Evolutionary conservation across 2,797 vertebrate species (phyloP).

Genomic region (Alosa sapidissima): DNA sequence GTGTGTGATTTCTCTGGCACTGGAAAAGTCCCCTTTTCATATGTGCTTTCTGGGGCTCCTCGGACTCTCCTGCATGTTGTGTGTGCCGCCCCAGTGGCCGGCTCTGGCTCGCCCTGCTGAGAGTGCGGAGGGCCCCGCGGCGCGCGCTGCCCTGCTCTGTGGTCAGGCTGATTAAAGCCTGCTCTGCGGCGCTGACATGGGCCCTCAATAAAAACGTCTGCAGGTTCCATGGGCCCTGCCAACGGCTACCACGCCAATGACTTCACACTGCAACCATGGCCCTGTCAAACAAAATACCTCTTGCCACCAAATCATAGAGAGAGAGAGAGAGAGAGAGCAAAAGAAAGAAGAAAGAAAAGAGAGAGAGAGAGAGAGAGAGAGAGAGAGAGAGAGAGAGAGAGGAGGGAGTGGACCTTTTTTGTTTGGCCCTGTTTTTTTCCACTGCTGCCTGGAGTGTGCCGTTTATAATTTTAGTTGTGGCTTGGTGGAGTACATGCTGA

Average conservation of each 20-base stretch:
- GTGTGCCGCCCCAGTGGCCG: no score
- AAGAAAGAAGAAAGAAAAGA: no score
- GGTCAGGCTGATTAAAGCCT: constrained; percentile 24
- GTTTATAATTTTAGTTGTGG: constrained; percentile 14
- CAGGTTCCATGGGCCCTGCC: constrained; percentile 22
- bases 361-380: neutral
- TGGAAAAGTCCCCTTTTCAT: neutral
- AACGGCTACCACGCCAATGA: constrained; percentile 20
- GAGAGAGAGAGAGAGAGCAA: neutral
- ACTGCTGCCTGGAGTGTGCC: constrained; percentile 16
- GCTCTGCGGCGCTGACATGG: constrained; percentile 20
- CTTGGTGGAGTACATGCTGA: constrained; percentile 24
- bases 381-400: neutral
- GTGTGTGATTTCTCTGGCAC: neutral
- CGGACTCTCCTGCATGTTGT: neutral
- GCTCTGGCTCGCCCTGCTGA: neutral
- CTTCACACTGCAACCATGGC: constrained; percentile 13
- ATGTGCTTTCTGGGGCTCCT: neutral
- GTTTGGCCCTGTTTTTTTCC: constrained; percentile 21
- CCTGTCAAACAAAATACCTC: constrained; percentile 24
- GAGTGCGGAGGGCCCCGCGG: neutral
- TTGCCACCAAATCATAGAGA: constrained; percentile 23
- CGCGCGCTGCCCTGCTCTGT: constrained; percentile 11
- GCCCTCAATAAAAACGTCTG: constrained; percentile 25
- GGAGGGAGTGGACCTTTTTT: constrained; percentile 17